phyloP scores from a whole-genome alignment of 1,140 invertebrate genomes.

The Drosophila dunni region DNA sequence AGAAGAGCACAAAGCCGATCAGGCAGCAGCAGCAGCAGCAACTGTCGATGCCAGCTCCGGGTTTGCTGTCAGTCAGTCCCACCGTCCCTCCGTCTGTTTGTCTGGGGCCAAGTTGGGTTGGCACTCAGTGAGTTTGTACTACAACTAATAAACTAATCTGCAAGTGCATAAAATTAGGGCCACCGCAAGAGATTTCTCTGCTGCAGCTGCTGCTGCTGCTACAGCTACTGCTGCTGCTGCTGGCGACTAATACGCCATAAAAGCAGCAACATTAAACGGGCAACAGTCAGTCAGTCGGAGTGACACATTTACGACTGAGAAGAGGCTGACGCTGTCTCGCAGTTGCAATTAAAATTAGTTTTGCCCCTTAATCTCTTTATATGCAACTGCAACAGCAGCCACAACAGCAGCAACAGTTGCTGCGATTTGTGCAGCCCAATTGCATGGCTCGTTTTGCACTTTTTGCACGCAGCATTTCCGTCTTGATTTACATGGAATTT shows the following conservation, averaged over 20 bases:
- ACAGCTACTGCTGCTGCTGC: conserved; percentile 6
- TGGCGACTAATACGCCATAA: conserved; percentile 64
- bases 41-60: neutral
- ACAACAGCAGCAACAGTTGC: conserved; percentile 19
- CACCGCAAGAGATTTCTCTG: conserved; percentile 62
- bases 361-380: conserved; percentile 80
- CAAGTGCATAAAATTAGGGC: conserved; percentile 83
- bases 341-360: conserved; percentile 78
- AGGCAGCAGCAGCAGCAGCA: neutral
- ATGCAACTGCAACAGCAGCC: conserved; percentile 41
- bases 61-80: neutral
- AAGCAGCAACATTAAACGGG: conserved; percentile 46
- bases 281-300: conserved; percentile 35
- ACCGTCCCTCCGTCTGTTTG: neutral
- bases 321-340: conserved; percentile 15
- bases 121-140: conserved; percentile 77
- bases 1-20: conserved; percentile 42
- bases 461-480: conserved; percentile 79
- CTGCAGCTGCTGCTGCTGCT: conserved; percentile 12
- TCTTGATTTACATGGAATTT: conserved; percentile 69
- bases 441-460: conserved; percentile 77
- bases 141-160: conserved; percentile 83
- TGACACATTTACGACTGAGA: conserved; percentile 78
- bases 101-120: conserved; percentile 3
- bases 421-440: conserved; percentile 71